Conservation (phyloP, 30 jellyfish, hydroid and myxozoan species). For the Chironex yamaguchii region DNA sequence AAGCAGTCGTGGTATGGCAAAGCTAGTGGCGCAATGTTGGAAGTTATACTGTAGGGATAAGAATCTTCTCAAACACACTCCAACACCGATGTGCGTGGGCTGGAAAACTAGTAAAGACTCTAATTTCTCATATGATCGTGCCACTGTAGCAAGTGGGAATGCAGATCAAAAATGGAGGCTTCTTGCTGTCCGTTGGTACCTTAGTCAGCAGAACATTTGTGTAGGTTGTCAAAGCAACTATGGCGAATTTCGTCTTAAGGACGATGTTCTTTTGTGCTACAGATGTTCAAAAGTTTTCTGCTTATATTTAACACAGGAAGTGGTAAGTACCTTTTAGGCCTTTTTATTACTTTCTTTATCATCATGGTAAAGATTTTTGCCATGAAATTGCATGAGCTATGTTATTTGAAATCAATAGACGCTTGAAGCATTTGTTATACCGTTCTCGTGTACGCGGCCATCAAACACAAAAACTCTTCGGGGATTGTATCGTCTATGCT, state of each 20-base stretch:
- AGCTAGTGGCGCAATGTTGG: slow-evolving; percentile 53
- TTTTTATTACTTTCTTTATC: not conserved
- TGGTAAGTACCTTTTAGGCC: slow-evolving; percentile 26
- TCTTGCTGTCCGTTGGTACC: slow-evolving; percentile 47
- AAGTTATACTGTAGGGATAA: slow-evolving; percentile 29
- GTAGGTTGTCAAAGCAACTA: slow-evolving; percentile 49
- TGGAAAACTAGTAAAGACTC: slow-evolving; percentile 8
- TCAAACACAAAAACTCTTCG: too few species aligned
- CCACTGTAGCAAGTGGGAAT: slow-evolving; percentile 13
- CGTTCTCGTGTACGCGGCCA: too few species aligned
- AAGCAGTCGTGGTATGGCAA: slow-evolving; percentile 10
- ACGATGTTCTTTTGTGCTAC: slow-evolving; percentile 54
- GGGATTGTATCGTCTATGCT: too few species aligned
- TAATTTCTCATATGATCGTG: slow-evolving; percentile 53
- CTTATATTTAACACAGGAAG: slow-evolving; percentile 47
- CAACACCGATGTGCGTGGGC: slow-evolving; percentile 65
- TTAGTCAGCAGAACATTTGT: slow-evolving; percentile 15
- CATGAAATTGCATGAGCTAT: too few species aligned
- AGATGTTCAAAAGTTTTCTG: slow-evolving; percentile 58
- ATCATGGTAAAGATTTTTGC: too few species aligned
- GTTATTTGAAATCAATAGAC: too few species aligned
- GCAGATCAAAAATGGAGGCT: slow-evolving; percentile 60
- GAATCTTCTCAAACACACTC: not conserved
- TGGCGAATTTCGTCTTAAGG: slow-evolving; percentile 6
- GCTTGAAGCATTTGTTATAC: too few species aligned